Base-by-base conservation (phyloP, 2,113 vertebrate species). In the Formicarius rufipectus region DNA sequence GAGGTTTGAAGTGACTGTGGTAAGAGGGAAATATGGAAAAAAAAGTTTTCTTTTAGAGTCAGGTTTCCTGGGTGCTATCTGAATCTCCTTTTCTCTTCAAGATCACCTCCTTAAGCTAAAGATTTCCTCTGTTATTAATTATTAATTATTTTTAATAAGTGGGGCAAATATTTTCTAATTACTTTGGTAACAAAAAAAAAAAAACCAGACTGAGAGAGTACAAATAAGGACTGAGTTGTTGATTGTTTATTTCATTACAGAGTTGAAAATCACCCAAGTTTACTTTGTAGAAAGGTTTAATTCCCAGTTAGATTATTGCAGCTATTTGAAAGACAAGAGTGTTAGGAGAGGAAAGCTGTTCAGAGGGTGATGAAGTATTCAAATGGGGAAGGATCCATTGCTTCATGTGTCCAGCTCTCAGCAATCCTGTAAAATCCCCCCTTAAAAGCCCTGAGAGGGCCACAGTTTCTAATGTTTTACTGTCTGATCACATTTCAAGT, bases 391-490 rank as follows among this genome's bases (percentile, higher is more conserved):
- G 37, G 28, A 49, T 28, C 44, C 37, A 7, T 7, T 45, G 25
- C 31, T 74, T 35, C 27, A 7, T 2, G 4, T 17, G 23, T 24
- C 19, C 24, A 30, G n/a, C 10, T 7, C 28, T 30, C 10, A 55
- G 67, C 76, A 53, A 5, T 59, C 18, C 50, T 55, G 11, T 42
- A 35, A 69, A 80, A 53, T 50, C 63, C 47, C 52, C 27, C 39
- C 39, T 14, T 53, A 24, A 60, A 50, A 67, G 12, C 40, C 23
- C n/a, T 0, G 0, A 40, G 28, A 60, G 23, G 28, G 14, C 25
- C 12, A 5, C 2, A 0, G 8, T 79, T 71, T 67, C 33, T 16
- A 53, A 30, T 0, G 0, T 27, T 76, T 63, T 14, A 31, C 7
- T 21, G 5, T 31, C 58, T 39, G 31, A 31, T 63, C 15, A 14